Evolutionary conservation across 1,140 invertebrate genomes (phyloP).

Genomic region (Steinernema khuongi): DNA sequence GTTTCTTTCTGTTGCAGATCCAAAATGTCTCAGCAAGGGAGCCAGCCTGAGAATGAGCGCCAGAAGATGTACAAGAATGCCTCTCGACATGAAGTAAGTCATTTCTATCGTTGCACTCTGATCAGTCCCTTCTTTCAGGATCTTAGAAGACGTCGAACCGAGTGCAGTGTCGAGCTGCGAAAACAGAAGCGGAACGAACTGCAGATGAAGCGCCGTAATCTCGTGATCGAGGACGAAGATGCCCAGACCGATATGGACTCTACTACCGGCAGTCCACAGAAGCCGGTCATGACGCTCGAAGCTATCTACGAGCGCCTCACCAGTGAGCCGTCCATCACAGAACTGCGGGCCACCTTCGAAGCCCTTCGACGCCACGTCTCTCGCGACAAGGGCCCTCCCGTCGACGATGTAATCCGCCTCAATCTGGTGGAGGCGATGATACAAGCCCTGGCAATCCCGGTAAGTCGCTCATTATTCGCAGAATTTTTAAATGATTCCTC

Average conservation of each 20-base stretch:
- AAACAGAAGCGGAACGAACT: conserved; percentile 94
- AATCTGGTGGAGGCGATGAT: conserved; percentile 43
- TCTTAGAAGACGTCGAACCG: conserved; percentile 84
- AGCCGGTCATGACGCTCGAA: conserved; percentile 19
- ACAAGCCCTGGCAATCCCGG: conserved; percentile 29
- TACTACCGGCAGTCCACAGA: background rate
- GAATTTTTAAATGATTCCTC: conserved; percentile 16
- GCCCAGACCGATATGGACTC: conserved; percentile 32
- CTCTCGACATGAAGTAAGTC: background rate
- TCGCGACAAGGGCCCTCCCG: conserved; percentile 42
- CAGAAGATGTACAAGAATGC: background rate
- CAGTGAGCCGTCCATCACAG: conserved; percentile 20
- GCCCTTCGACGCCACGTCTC: conserved; percentile 41
- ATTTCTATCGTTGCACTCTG: no score
- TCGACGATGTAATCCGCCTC: conserved; percentile 48
- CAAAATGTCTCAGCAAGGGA: no score
- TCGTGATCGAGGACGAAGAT: conserved; percentile 64
- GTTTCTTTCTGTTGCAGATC: no score
- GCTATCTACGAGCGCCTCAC: conserved; percentile 25
- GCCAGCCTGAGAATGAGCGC: no score
- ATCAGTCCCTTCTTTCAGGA: no score
- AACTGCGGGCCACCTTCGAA: conserved; percentile 36
- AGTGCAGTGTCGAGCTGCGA: conserved; percentile 86
- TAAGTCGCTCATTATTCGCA: background rate
- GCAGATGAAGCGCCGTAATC: conserved; percentile 84